Evolutionary conservation across 1,140 invertebrate species (phyloP), one percentile per base, ranked within the genome.

Genomic region (Campoletis sonorensis): DNA sequence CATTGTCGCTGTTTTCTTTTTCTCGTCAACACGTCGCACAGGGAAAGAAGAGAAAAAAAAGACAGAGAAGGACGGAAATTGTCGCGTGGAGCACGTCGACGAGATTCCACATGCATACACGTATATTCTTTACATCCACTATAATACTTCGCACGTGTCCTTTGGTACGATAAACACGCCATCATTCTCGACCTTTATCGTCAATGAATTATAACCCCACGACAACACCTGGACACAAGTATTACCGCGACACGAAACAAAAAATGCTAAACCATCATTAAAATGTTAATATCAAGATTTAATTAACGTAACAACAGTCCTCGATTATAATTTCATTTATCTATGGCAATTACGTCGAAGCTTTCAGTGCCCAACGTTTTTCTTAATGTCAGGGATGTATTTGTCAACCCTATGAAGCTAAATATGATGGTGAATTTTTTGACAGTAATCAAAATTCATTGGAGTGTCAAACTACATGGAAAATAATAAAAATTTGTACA

Each of bases 11-110:
- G 23, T 13, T 15, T 67, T 67, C 5, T 67, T 67, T 67, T 67
- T 67, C 21, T 67, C 23, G 68, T 30, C 68, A 33, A 73, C 26
- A 76, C 45, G 30, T 76, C 51, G 13, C 51, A 51, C 10, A 30
- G 73, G n/a, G 68, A 79, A 80, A 40, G 49, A 70, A 67, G 54
- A 81, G 30, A 68, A 79, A 79, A 40, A 61, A 27, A 1, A 49
- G 40, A 37, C 37, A 54, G 72, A 58, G 64, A 81, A 30, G 58
- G 73, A 80, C 27, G 45, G 33, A 72, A 72, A 72, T 33, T 33
- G 33, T 70, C 33, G 68, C 33, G 54, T 67, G 61, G 70, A 72
- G 70, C 70, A 72, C 37, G 70, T 72, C 37, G 45, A 80, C 70
- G 76, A 21, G 70, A n/a, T 23, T 27, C 61, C 21, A 26, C 23